phyloP scores from a whole-genome alignment of 2,797 vertebrate species.

The Danio kyathit region DNA sequence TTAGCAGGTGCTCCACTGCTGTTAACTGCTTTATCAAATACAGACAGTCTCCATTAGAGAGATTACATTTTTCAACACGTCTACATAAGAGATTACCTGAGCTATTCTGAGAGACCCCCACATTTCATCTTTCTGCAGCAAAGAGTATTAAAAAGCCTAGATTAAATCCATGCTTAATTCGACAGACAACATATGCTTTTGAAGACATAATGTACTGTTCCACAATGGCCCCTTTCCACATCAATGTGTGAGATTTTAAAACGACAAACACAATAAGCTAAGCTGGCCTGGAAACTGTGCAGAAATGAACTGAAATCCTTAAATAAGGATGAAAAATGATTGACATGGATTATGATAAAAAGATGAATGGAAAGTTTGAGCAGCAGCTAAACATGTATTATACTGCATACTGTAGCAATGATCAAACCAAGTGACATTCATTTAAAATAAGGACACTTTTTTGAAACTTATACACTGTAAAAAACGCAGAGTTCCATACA shows the following conservation, averaged over 20 bases:
- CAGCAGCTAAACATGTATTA: neutral
- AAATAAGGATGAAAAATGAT: slow-evolving; percentile 2
- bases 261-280: neutral
- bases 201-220: neutral
- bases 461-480: neutral
- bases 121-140: slow-evolving; percentile 31
- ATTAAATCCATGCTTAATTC: slow-evolving; percentile 30
- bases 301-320: neutral
- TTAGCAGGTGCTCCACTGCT: slow-evolving; percentile 19
- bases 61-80: slow-evolving; percentile 32
- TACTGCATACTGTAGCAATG: no score
- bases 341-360: neutral
- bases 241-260: neutral
- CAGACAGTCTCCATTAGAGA: slow-evolving; percentile 42
- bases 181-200: neutral
- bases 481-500: no score
- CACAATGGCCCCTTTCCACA: neutral
- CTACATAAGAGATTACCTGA: slow-evolving; percentile 51
- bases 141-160: slow-evolving; percentile 4
- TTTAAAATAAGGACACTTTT: neutral
- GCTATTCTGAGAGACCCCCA: slow-evolving; percentile 29
- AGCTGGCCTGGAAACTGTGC: neutral
- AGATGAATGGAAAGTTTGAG: neutral
- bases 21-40: slow-evolving; percentile 35
- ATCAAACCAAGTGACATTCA: neutral